Evolutionary conservation across 1,140 invertebrate genomes (phyloP), one percentile per base, ranked within the genome.

Genomic region (Gryllus bimaculatus): DNA sequence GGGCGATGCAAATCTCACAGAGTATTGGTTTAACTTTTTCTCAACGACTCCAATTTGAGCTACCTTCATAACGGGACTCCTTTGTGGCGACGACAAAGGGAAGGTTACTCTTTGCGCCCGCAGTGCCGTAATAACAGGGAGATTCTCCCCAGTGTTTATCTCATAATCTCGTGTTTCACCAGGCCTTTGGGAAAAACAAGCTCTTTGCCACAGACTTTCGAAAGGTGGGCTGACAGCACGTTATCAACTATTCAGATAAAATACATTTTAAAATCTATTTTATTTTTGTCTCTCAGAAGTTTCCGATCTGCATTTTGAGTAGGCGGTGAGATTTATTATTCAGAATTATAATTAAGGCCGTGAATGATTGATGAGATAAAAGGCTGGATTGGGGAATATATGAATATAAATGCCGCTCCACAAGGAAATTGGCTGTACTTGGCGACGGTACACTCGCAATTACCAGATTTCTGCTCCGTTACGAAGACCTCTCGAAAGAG

Each of bases 331-430:
- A 66, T 66, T 66, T 66, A 66, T 66, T 66, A 66, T 66, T 66
- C 54, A 66, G 54, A 66, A 66, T 66, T 18, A 66, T 66, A 66
- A 66, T 66, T 66, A 66, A 66, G 54, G 54, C 18, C 10, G 54
- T 66, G 54, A 66, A 66, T 66, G 54, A 66, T 66, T 66, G 54
- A 66, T 66, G 54, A 66, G 54, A 66, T 66, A 66, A 66, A 66
- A 66, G 54, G 54, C 7, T 66, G 54, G 18, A 66, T 66, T 66
- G 10, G 54, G 0, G 54, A 66, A 66, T 66, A 66, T 66, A 66
- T 66, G 54, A 66, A 66, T 66, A 66, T 18, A 66, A 66, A 66
- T 66, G 10, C 54, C 10, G 18, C 54, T 66, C 10, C 10, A 1
- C 18, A 66, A 66, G 54, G 18, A 66, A 10, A 66, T 66, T 18